Percentiles rank a stretch among this genome's conserved stretches.
Conservation (phyloP, 2,888 invertebrate species). For the Melinaea menophilus region DNA sequence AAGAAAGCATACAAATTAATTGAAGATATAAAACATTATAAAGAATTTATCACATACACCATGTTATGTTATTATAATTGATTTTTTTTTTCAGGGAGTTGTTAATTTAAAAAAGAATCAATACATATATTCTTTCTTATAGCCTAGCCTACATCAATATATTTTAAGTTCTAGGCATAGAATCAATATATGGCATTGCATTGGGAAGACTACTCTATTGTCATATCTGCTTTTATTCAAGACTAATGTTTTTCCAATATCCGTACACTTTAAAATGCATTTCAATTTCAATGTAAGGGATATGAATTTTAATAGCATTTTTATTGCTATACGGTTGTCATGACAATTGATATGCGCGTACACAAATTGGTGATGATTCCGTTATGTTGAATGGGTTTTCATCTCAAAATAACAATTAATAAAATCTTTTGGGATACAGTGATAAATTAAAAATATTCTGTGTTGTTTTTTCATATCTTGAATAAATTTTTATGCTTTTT, state of each 20-base stretch:
- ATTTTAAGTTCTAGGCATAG: conserved; percentile 11
- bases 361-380: conserved; percentile 14
- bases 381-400: conserved; percentile 4
- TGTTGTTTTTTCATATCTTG: too few relatives aligned
- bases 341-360: conserved; percentile 20
- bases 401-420: neutral
- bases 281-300: conserved; percentile 44
- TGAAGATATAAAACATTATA: too few relatives aligned
- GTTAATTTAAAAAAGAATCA: too few relatives aligned
- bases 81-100: too few relatives aligned
- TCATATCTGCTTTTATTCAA: conserved; percentile 52
- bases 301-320: conserved; percentile 41
- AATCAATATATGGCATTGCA: conserved; percentile 24
- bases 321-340: conserved; percentile 30
- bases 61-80: too few relatives aligned
- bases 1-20: too few relatives aligned
- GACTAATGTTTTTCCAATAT: conserved; percentile 71
- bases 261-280: conserved; percentile 57
- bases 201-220: conserved; percentile 35
- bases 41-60: too few relatives aligned
- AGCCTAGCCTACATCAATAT: neutral
- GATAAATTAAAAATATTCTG: too few relatives aligned
- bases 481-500: too few relatives aligned
- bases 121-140: neutral
- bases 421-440: neutral